These are phyloP conservation scores for Pachycephus smyrnensis DNA, from an alignment of 2,888 invertebrate genomes.

Conservation along the genomic window DNA sequence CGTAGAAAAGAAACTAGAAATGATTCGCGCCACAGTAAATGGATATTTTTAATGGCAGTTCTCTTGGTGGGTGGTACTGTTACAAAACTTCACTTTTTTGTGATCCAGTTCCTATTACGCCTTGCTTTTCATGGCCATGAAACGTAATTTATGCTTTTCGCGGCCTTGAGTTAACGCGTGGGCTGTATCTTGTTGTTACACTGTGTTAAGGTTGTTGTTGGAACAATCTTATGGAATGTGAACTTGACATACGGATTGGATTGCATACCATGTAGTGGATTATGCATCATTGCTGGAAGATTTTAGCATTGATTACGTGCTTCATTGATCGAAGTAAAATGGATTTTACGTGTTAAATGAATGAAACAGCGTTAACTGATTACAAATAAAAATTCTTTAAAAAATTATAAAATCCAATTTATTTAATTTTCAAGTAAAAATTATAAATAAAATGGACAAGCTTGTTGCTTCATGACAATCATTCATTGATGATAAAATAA, in stretches of 20 bases:
- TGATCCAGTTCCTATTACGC: neutral
- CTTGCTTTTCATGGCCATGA: neutral
- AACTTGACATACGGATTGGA: constrained; percentile 50
- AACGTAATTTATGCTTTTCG: constrained; percentile 1
- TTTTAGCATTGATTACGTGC: neutral
- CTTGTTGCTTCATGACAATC: neutral
- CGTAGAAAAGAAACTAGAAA: neutral
- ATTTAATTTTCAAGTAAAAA: neutral
- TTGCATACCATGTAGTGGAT: constrained; percentile 31
- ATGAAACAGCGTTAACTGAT: neutral
- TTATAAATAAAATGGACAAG: neutral
- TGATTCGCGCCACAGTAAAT: neutral
- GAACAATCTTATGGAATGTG: constrained; percentile 33
- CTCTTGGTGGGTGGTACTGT: neutral
- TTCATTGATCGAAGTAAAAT: neutral
- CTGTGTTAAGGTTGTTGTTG: neutral
- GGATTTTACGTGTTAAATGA: neutral
- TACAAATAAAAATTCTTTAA: neutral
- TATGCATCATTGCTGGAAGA: neutral
- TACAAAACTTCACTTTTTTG: neutral
- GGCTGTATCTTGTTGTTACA: neutral
- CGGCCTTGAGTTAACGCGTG: neutral
- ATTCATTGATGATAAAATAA: constrained; percentile 23
- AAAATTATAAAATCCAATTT: neutral
- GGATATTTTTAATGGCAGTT: neutral